Evolutionary conservation across 2,888 invertebrate species (phyloP), one percentile per base, ranked within the genome.

Genomic region (Mimas tiliae): DNA sequence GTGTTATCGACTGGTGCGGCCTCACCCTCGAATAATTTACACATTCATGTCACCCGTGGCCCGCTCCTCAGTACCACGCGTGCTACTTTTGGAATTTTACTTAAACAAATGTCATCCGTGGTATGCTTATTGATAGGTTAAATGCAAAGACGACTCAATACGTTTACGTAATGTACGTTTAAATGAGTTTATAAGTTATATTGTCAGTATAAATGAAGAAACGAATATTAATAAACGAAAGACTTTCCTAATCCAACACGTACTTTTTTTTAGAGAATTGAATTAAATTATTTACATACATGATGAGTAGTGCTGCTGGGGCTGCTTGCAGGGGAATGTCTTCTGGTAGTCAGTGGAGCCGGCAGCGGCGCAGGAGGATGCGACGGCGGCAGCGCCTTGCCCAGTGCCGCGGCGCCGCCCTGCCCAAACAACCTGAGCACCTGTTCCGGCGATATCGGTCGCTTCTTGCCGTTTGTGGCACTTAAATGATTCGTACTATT

Each of bases 391-490:
- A 93, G 80, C 0, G 93, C 93, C 71, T 93, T 93, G 75, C 93
- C 93, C 69, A 93, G 82, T 71, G 93, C 92, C 62, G 93, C 91
- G 14, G 93, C 89, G 12, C 92, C 92, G 21, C 93, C 93, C 76
- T 94, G 94, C 70, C 95, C 95, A 77, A 95, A 95, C 84, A 95
- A 86, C 85, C 96, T 94, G 78, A 96, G 90, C 80, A 96, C 96
- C 93, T 97, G 97, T 93, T 98, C 97, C 70, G 97, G 97, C 62
- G 97, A 97, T 74, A 97, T 97, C 70, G 97, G 96, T 69, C 96
- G 94, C 87, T 96, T 96, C 90, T 96, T 96, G 85, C 94, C 94
- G 84, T 95, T 85, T 19, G 94, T 93, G 51, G 94, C 94, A 79
- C 95, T 95, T 76, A 95, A 88, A 81, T 95, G 94, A 73, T 88